Conservation (phyloP, 2,797 vertebrate genomes). For the Amphiprion clarkii region DNA sequence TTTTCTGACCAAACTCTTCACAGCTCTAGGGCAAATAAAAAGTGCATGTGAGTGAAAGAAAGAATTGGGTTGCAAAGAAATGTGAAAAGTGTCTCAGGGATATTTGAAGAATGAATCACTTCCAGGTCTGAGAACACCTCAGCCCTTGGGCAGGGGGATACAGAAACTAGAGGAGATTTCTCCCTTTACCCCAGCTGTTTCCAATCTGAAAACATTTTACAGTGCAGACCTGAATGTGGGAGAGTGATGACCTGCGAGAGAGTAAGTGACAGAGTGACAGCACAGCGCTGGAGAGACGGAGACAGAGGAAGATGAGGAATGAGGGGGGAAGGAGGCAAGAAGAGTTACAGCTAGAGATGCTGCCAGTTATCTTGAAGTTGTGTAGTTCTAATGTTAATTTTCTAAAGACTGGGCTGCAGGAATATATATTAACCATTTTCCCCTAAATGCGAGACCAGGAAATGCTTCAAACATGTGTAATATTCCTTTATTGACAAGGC, state of each 20-base stretch:
- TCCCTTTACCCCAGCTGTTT: constrained; percentile 73
- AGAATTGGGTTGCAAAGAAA: constrained; percentile 50
- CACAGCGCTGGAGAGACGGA: constrained; percentile 59
- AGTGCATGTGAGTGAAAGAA: constrained; percentile 31
- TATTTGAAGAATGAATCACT: constrained; percentile 79
- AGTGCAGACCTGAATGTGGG: constrained; percentile 61
- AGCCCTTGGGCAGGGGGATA: constrained; percentile 41
- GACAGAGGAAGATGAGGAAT: constrained; percentile 63
- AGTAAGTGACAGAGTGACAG: constrained; percentile 80
- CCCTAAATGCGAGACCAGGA: constrained; percentile 22
- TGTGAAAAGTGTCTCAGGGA: constrained; percentile 67
- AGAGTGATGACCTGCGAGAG: constrained; percentile 81
- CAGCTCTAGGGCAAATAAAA: constrained; percentile 58
- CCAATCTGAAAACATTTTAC: constrained; percentile 72
- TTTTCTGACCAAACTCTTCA: constrained; percentile 67
- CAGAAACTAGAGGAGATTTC: constrained; percentile 50
- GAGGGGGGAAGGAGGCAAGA: constrained; percentile 18
- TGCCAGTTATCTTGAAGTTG: constrained; percentile 34
- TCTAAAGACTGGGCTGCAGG: constrained; percentile 25
- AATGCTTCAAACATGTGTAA: constrained; percentile 40
- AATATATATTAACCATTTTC: constrained; percentile 21
- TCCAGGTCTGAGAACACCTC: constrained; percentile 70
- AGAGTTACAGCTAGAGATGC: constrained; percentile 25
- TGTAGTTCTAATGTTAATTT: constrained; percentile 38
- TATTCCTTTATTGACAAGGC: constrained; percentile 60